phyloP scores from a whole-genome alignment of 2,888 invertebrate genomes.

The Taenaris catops region DNA sequence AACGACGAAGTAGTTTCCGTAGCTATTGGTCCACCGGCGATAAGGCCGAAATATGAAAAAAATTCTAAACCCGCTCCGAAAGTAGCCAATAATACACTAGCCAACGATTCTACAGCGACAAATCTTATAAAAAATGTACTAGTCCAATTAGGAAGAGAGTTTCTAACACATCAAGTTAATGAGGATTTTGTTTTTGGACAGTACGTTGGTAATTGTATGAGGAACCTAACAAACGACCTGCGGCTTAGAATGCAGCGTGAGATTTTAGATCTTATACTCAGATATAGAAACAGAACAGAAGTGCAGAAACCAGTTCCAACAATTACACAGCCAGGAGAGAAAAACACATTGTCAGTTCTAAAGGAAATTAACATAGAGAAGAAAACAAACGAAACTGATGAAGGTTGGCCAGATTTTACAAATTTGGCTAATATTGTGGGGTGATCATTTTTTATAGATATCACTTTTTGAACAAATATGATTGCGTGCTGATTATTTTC shows the following conservation, averaged over 20 bases:
- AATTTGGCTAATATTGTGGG: slow-evolving; percentile 64
- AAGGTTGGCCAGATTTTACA: slow-evolving; percentile 60
- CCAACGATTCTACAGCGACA: slow-evolving; percentile 29
- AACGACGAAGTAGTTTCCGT: slow-evolving; percentile 67
- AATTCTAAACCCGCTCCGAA: slow-evolving; percentile 11
- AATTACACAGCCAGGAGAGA: slow-evolving; percentile 11
- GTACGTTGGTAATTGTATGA: slow-evolving; percentile 58
- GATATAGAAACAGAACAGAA: slow-evolving; percentile 32
- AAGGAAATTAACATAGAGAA: slow-evolving; percentile 41
- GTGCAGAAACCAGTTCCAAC: not conserved
- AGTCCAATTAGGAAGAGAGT: slow-evolving; percentile 50
- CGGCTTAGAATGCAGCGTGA: slow-evolving; percentile 61
- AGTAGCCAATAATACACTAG: slow-evolving; percentile 23
- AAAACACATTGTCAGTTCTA: slow-evolving; percentile 5
- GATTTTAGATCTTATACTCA: slow-evolving; percentile 54
- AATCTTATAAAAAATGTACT: slow-evolving; percentile 52
- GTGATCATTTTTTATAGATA: too few species aligned
- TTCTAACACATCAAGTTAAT: slow-evolving; percentile 49
- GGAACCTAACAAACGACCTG: slow-evolving; percentile 46
- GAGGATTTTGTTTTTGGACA: slow-evolving; percentile 73
- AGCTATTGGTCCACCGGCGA: slow-evolving; percentile 61
- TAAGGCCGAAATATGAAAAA: slow-evolving; percentile 55
- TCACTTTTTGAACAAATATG: too few species aligned
- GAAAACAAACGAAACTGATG: slow-evolving; percentile 56
- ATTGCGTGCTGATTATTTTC: too few species aligned